Base-by-base conservation (phyloP, 2,888 invertebrate species). In the Eumerus sabulonum region DNA sequence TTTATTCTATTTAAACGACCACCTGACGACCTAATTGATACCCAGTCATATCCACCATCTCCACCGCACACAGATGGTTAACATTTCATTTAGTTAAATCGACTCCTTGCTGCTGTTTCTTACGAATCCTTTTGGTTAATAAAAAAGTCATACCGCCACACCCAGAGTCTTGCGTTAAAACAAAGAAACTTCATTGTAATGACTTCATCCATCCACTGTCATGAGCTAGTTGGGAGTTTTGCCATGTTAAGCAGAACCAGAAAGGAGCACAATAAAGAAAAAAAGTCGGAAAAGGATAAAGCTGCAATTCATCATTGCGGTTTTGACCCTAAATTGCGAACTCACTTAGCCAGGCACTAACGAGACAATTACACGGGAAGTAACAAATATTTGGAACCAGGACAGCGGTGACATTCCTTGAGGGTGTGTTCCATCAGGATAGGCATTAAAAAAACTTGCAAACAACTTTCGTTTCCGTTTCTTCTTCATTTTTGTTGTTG, bases 251-350 rank as follows among this genome's bases (percentile, higher is more conserved):
- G 63, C 71, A 57, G 48, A 60, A 67, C 62, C 47, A 67, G 56
- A 35, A 56, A 50, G 50, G 73, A 68, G 53, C 72, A 63, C 48
- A 56, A 60, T n/a, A n/a, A n/a, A 66, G 54, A 60, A 12, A 27
- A 17, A 63, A 54, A 56, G n/a, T n/a, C n/a, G n/a, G n/a, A 48
- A 27, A 48, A 51, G 35, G 42, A 72, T 4, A 76, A 62, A 74
- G 74, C 45, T 79, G 59, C 79, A 79, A 79, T 74, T 74, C 74
- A 79, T 79, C 79, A 74, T 74, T 74, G 68, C 47, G 68, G 73
- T 74, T 72, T 64, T 62, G 77, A 79, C 79, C 79, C 68, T 68
- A 79, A 4, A 79, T 74, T 70, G 64, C 68, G 59, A 48, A 79
- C 74, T 63, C 57, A 68, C 73, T 63, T 67, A 57, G 27, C 60